phyloP scores from a whole-genome alignment of 2,113 vertebrate species.

The Dicaeum eximium region DNA sequence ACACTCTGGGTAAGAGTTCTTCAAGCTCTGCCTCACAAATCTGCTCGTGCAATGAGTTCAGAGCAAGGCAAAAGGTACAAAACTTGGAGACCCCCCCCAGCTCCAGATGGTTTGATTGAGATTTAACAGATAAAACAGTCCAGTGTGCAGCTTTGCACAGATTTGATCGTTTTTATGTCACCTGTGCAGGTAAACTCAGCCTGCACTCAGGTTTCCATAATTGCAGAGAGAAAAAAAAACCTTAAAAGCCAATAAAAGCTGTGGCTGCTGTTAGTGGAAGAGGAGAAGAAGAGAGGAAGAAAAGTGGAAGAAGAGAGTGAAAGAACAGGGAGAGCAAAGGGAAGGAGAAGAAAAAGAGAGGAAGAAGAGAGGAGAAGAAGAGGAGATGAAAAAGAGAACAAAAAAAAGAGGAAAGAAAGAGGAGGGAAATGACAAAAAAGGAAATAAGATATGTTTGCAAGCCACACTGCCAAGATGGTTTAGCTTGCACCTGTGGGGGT shows the following conservation, averaged over 20 bases:
- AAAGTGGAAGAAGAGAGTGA: background rate
- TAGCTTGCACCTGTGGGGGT: accelerated
- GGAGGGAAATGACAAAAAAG: accelerated
- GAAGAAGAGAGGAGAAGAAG: background rate
- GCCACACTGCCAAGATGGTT: background rate
- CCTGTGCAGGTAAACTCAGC: background rate
- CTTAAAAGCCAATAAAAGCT: background rate
- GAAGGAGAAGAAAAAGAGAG: background rate
- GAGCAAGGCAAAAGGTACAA: background rate
- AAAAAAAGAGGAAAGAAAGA: background rate
- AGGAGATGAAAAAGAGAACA: background rate
- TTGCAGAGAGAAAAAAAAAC: background rate
- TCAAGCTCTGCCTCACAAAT: background rate
- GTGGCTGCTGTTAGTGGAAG: background rate
- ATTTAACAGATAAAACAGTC: background rate
- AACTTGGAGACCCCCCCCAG: background rate
- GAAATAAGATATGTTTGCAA: background rate
- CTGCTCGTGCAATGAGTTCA: accelerated
- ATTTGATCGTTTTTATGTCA: background rate
- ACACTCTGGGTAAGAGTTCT: background rate
- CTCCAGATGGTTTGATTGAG: background rate
- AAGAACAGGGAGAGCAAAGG: background rate
- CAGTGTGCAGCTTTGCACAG: background rate
- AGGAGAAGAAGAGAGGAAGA: background rate
- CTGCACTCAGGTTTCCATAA: background rate